Conservation (phyloP, 2,888 invertebrate genomes). For the Stomorhina lunata region DNA sequence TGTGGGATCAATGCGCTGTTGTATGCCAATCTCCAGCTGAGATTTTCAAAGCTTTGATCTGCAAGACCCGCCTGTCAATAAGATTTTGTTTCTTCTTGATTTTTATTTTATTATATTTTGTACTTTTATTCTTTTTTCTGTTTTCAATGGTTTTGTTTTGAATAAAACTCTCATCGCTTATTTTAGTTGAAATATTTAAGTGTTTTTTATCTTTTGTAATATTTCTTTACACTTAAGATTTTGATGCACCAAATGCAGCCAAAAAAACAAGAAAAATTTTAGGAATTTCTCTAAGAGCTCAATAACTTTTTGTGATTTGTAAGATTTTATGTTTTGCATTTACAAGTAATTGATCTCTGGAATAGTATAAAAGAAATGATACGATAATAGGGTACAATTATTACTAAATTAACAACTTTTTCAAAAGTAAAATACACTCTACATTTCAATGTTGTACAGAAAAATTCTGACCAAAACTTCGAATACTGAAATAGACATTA, state of each 20-base stretch:
- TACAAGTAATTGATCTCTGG: neutral
- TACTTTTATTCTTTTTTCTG: neutral
- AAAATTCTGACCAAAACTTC: no score
- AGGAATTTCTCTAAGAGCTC: neutral
- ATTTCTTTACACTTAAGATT: neutral
- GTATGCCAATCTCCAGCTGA: conserved; percentile 57
- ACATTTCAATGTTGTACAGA: no score
- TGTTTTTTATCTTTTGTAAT: neutral
- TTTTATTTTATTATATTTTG: neutral
- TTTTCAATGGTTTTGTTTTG: conserved; percentile 36
- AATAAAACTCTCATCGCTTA: conserved; percentile 48
- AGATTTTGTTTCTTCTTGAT: conserved; percentile 12
- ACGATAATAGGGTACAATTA: no score
- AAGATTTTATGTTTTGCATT: no score
- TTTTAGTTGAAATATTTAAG: neutral
- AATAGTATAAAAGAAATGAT: no score
- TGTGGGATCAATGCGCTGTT: conserved; percentile 58
- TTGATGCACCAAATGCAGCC: neutral
- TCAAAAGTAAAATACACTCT: no score
- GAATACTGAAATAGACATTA: no score
- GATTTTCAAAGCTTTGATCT: conserved; percentile 62
- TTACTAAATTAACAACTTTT: no score
- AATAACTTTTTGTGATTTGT: neutral
- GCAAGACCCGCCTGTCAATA: conserved; percentile 64
- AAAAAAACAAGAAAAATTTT: neutral